Conservation (phyloP, 2,888 invertebrate genomes). For the Cheilosia grossa region DNA sequence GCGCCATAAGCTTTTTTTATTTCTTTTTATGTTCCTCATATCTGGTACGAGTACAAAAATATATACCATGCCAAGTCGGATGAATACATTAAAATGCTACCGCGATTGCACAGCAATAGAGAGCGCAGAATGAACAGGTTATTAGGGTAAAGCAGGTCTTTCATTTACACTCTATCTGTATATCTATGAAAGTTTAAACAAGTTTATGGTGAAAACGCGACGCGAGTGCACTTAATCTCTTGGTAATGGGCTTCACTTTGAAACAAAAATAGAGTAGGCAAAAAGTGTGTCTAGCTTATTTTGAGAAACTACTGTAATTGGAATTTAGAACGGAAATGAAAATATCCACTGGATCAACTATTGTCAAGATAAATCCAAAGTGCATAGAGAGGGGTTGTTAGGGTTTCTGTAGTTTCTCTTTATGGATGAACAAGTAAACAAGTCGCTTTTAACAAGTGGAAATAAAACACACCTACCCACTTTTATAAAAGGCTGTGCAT, state of each 20-base stretch:
- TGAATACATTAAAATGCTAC: constrained; percentile 68
- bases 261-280: background rate
- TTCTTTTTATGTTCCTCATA: constrained; percentile 7
- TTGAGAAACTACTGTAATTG: constrained; percentile 39
- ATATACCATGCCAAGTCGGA: constrained; percentile 47
- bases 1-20: constrained; percentile 36
- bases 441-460: too few relatives aligned
- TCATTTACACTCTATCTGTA: constrained; percentile 20
- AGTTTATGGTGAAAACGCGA: constrained; percentile 49
- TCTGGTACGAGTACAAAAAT: constrained; percentile 27
- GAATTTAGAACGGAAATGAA: constrained; percentile 38
- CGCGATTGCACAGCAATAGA: constrained; percentile 48
- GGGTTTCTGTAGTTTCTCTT: too few relatives aligned
- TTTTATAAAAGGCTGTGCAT: too few relatives aligned
- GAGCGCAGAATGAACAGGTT: constrained; percentile 53
- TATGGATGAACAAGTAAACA: too few relatives aligned
- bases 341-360: too few relatives aligned
- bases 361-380: too few relatives aligned
- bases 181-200: constrained; percentile 66
- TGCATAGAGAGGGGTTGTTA: too few relatives aligned
- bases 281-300: background rate
- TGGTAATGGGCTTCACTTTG: constrained; percentile 54
- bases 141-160: constrained; percentile 72
- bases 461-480: too few relatives aligned
- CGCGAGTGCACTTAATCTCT: constrained; percentile 34